phyloP scores from a whole-genome alignment of 2,888 invertebrate species.

The Scaptomyza tumidula region DNA sequence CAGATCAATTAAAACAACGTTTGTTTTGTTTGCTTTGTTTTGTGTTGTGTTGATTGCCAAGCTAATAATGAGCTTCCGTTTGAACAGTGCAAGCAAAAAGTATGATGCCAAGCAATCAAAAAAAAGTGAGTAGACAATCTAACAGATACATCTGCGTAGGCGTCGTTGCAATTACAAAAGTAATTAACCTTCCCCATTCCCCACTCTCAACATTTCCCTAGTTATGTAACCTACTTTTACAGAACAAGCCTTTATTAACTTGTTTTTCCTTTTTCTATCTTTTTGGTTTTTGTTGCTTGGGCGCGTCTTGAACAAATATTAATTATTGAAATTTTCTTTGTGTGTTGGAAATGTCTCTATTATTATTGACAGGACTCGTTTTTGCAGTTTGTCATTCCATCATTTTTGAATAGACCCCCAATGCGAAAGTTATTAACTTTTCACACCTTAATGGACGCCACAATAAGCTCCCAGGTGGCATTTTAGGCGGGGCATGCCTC shows the following conservation, averaged over 20 bases:
- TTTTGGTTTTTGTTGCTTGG: background rate
- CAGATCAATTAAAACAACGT: constrained; percentile 71
- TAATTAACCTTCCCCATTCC: constrained; percentile 40
- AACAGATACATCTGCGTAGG: constrained; percentile 35
- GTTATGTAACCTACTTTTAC: constrained; percentile 10
- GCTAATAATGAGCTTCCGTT: constrained; percentile 68
- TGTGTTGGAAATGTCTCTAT: background rate
- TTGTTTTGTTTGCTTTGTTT: constrained; percentile 32
- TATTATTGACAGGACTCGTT: constrained; percentile 11
- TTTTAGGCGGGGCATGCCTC: constrained; percentile 31
- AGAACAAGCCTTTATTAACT: constrained; percentile 11
- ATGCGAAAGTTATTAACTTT: constrained; percentile 48
- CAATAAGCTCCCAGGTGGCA: constrained; percentile 16
- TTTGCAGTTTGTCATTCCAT: constrained; percentile 17
- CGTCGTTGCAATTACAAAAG: constrained; percentile 46
- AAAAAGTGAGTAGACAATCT: constrained; percentile 5
- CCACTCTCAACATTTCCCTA: background rate
- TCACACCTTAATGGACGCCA: constrained; percentile 59
- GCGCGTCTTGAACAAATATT: constrained; percentile 19
- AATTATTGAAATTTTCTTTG: constrained; percentile 15
- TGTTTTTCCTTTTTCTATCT: background rate
- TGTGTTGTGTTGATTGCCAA: constrained; percentile 41
- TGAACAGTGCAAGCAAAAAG: constrained; percentile 62
- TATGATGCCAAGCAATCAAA: constrained; percentile 70
- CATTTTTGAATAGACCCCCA: constrained; percentile 15